Conservation (phyloP, 2,888 invertebrate genomes). For the Mesodorylaimus sp. region DNA sequence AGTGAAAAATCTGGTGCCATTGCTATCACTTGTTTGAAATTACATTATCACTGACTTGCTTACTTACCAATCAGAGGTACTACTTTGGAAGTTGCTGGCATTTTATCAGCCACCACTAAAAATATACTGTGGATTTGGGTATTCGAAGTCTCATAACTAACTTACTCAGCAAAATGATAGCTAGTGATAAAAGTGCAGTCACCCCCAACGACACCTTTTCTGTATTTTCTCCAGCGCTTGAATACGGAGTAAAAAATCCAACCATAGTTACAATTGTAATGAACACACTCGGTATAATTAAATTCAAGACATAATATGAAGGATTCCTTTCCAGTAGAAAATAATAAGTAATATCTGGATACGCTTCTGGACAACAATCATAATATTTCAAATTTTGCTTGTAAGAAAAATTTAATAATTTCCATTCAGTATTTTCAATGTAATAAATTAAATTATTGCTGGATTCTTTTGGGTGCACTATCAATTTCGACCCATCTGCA, state of each 20-base stretch:
- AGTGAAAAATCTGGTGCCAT: no score
- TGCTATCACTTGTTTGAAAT: no score
- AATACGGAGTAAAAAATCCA: constrained; percentile 28
- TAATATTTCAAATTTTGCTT: constrained; percentile 24
- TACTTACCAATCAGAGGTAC: constrained; percentile 10
- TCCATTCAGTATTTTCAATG: constrained; percentile 28
- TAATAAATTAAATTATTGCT: constrained; percentile 16
- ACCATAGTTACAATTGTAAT: constrained; percentile 28
- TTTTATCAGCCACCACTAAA: constrained; percentile 10
- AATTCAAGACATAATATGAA: constrained; percentile 20
- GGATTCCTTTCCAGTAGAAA: constrained; percentile 27
- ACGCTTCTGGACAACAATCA: constrained; percentile 26
- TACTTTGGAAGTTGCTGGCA: constrained; percentile 10
- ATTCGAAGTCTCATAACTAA: no score
- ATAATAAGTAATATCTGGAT: constrained; percentile 25
- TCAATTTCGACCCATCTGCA: constrained; percentile 23
- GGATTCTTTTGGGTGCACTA: constrained; percentile 18
- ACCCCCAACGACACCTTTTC: constrained; percentile 19
- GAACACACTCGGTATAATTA: constrained; percentile 20
- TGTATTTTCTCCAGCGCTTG: constrained; percentile 26
- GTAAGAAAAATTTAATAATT: constrained; percentile 22
- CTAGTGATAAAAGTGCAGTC: constrained; percentile 9
- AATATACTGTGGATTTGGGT: no score
- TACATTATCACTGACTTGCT: no score
- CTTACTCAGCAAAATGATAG: constrained; percentile 9